Evolutionary conservation across 2,113 vertebrate species (phyloP).

Genomic region (Eulemur rufifrons): DNA sequence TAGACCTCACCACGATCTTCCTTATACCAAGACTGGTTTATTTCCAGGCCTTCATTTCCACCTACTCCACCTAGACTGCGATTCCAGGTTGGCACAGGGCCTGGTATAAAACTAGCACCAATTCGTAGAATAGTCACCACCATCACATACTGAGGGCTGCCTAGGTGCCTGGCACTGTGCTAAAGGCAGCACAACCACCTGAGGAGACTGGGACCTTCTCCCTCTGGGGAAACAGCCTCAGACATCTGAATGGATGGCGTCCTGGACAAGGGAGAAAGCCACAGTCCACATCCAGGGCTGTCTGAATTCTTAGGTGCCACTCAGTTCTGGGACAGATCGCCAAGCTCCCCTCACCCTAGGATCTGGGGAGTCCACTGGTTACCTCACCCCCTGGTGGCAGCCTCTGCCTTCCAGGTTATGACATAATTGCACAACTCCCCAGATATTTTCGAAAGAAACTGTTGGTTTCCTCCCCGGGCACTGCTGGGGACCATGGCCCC

Average conservation of each 20-base stretch:
- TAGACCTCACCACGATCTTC: not conserved
- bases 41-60: not conserved
- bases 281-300: not conserved
- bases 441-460: constrained; percentile 64
- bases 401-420: constrained; percentile 23
- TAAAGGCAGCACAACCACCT: not conserved
- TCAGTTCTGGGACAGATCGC: not conserved
- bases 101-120: not conserved
- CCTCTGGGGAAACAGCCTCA: not conserved
- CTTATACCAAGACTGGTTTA: not conserved
- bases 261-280: not conserved
- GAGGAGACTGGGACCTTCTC: not conserved
- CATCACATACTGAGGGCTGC: not conserved
- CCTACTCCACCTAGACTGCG: not conserved
- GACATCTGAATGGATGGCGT: not conserved
- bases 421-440: constrained; percentile 51
- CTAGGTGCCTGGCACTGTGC: not conserved
- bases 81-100: not conserved
- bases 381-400: not conserved
- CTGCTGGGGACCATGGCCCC: not conserved
- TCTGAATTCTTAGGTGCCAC: not conserved
- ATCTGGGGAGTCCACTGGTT: not conserved
- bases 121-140: not conserved
- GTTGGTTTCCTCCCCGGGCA: constrained; percentile 35
- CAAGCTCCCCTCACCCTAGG: not conserved